Percentiles rank a stretch among this genome's conserved stretches.
These are phyloP conservation scores for Gasterosteus aculeatus DNA, from an alignment of 2,113 vertebrate species.

Conservation along the genomic window DNA sequence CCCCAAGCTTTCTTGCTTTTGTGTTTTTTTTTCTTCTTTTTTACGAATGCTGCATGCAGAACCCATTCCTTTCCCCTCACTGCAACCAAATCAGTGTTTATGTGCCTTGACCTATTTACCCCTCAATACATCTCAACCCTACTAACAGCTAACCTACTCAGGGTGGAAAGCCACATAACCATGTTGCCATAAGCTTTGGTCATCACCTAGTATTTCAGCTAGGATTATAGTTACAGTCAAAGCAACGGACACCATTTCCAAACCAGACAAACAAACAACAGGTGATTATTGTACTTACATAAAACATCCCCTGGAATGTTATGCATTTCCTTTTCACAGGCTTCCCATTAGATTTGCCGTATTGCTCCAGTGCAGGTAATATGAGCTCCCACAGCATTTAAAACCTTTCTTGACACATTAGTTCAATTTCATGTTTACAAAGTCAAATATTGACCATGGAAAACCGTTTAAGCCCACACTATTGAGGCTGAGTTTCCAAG, in stretches of 20 bases:
- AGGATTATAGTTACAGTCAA: constrained; percentile 57
- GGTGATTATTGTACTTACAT: neutral
- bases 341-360: neutral
- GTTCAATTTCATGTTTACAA: constrained; percentile 52
- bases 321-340: neutral
- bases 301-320: neutral
- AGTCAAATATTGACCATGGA: constrained; percentile 19
- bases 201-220: constrained; percentile 51
- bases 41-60: constrained; percentile 40
- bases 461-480: constrained; percentile 11
- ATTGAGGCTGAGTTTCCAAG: neutral
- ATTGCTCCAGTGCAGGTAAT: neutral
- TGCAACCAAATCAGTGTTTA: constrained; percentile 62
- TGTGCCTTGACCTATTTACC: constrained; percentile 63
- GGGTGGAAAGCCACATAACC: constrained; percentile 54
- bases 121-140: constrained; percentile 35
- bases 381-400: constrained; percentile 12
- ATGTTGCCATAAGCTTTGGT: constrained; percentile 49
- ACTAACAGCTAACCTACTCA: constrained; percentile 55
- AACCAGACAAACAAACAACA: constrained; percentile 13
- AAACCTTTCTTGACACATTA: constrained; percentile 40
- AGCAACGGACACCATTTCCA: constrained; percentile 6
- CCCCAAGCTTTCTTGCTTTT: constrained; percentile 15
- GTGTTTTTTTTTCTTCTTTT: constrained; percentile 54
- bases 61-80: constrained; percentile 31